Evolutionary conservation across 2,113 vertebrate genomes (phyloP), one percentile per base, ranked within the genome.

Genomic region (Spilogale gracilis): DNA sequence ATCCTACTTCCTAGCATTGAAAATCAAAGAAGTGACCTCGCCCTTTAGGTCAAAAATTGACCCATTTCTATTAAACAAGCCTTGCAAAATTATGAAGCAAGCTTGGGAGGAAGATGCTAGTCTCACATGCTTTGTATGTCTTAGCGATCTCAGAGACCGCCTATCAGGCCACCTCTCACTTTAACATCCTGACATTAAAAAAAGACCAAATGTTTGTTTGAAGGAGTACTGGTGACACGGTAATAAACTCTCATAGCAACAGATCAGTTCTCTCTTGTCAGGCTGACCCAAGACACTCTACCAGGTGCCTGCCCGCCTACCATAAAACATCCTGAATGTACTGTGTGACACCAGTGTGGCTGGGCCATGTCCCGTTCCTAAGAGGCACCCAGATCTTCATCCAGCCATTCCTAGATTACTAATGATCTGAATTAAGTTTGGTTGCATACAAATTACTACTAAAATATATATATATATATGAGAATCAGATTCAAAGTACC

Each of bases 251-350:
- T 71, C 50, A 18, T 13, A 80, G 67, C 52, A 79, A 61, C 58
- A 94, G 76, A 86, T 32, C 17, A 4, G 30, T 21, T 67, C 73
- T 74, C 23, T 32, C 65, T 76, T 43, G 9, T n/a, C 78, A 27
- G 54, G 56, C 50, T 84, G 76, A 90, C 17, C 43, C 54, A 67
- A 78, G 56, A 9, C 7, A 32, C 30, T 45, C 58, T 60, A 54
- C 81, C 96, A 92, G 82, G 78, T 71, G 69, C 95, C 92, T 58
- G 54, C 43, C 78, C 25, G 38, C 30, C 74, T 76, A 63, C 32
- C 89, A 54, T 32, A 32, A 76, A 82, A 69, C 50, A 81, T 21
- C 45, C 60, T 54, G 45, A 52, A 9, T 67, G 16, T 1, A 1
- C 58, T 14, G 1, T 9, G 56, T 4, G 16, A 30, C 11, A 71